These are phyloP conservation scores for Pachypeltis micranthus DNA, from an alignment of 1,140 invertebrate genomes.

Conservation along the genomic window DNA sequence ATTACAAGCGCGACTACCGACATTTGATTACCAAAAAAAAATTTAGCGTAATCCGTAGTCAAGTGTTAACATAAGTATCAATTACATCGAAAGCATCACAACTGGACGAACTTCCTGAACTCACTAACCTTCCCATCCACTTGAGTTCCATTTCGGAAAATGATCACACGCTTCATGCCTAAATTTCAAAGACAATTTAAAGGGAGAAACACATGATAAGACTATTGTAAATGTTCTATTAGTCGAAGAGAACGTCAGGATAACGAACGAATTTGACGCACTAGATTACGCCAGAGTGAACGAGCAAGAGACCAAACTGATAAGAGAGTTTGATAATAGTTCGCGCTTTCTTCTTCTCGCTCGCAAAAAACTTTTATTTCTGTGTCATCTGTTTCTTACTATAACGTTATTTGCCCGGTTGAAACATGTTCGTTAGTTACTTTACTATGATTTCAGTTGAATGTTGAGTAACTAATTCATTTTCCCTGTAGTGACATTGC, in stretches of 20 bases:
- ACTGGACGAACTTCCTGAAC: no score
- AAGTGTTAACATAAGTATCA: no score
- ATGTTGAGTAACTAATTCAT: no score
- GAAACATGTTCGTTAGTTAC: no score
- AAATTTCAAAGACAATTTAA: background rate
- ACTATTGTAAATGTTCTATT: background rate
- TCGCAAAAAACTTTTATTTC: background rate
- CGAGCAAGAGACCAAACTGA: background rate
- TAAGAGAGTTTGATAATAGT: background rate
- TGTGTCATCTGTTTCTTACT: no score
- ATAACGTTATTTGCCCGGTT: no score
- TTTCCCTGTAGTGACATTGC: no score
- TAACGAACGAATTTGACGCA: background rate
- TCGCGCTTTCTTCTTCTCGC: background rate
- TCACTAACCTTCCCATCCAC: constrained; percentile 42
- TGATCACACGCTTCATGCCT: constrained; percentile 42
- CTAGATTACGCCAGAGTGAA: background rate
- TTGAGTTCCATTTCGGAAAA: constrained; percentile 43
- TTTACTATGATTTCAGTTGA: no score
- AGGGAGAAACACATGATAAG: background rate
- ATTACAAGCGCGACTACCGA: no score
- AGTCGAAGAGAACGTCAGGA: background rate
- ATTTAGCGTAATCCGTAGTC: no score
- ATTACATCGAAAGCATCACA: no score
- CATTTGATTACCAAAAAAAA: no score